These are phyloP conservation scores for Bovichtus variegatus DNA, from an alignment of 2,797 vertebrate genomes.

Conservation along the genomic window DNA sequence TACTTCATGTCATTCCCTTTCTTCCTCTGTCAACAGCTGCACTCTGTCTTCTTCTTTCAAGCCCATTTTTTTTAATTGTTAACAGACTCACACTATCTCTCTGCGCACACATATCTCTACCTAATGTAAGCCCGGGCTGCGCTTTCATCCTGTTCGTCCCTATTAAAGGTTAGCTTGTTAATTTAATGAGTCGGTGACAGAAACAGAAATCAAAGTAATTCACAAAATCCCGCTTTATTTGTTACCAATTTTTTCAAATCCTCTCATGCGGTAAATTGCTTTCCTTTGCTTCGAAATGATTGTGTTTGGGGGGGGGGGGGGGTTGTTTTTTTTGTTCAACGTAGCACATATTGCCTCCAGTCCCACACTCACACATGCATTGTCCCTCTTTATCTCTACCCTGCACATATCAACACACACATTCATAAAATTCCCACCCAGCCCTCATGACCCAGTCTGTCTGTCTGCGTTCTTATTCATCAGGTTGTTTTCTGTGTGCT, in stretches of 20 bases:
- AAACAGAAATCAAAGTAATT: conserved; percentile 60
- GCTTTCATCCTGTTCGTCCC: conserved; percentile 42
- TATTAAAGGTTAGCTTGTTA: conserved; percentile 54
- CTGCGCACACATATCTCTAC: background rate
- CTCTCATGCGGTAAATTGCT: conserved; percentile 68
- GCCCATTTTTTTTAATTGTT: conserved; percentile 34
- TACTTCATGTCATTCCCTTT: conserved; percentile 49
- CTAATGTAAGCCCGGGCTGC: background rate
- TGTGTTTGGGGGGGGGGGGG: conserved; percentile 34
- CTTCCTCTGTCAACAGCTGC: conserved; percentile 53
- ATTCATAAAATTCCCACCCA: conserved; percentile 33
- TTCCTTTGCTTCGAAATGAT: conserved; percentile 56
- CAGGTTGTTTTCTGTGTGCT: conserved; percentile 49
- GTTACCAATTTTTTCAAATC: conserved; percentile 42
- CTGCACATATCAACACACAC: conserved; percentile 34
- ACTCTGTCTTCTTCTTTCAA: conserved; percentile 44
- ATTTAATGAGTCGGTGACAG: conserved; percentile 59
- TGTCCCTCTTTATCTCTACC: conserved; percentile 34
- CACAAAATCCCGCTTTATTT: conserved; percentile 44
- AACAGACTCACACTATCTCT: conserved; percentile 17
- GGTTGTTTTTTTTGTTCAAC: conserved; percentile 37
- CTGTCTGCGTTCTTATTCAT: conserved; percentile 49
- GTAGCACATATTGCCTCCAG: conserved; percentile 39
- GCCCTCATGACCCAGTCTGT: conserved; percentile 52
- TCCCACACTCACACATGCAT: conserved; percentile 15